A percentile compares a stretch with the other conserved stretches of the same genome.
phyloP scores from a whole-genome alignment of 2,113 vertebrate species.

The Lethenteron camtschaticum region DNA sequence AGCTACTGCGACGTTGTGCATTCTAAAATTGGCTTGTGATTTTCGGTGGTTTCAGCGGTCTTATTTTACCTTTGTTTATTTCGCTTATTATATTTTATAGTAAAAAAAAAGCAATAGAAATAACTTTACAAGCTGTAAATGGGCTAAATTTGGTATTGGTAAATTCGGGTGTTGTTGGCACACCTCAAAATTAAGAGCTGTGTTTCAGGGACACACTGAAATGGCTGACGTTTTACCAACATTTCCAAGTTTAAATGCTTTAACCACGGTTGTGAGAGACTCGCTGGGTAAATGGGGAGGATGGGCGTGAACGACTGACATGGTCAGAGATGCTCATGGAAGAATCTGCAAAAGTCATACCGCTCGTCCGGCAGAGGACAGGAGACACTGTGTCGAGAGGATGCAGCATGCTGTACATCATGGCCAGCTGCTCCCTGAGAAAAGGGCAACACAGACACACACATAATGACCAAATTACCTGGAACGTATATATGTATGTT shows the following conservation, averaged over 20 bases:
- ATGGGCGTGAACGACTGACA: neutral
- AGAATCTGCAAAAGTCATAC: conserved; percentile 20
- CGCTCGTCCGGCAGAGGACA: conserved; percentile 53
- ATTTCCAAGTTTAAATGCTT: neutral
- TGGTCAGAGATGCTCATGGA: neutral
- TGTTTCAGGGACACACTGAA: neutral
- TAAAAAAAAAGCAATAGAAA: too few relatives aligned
- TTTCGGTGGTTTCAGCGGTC: too few relatives aligned
- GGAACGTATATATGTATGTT: too few relatives aligned
- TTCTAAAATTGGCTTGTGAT: too few relatives aligned
- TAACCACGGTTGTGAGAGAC: neutral
- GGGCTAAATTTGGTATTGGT: too few relatives aligned
- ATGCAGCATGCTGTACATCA: conserved; percentile 86
- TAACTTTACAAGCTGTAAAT: too few relatives aligned
- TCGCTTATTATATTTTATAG: too few relatives aligned
- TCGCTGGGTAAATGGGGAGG: neutral
- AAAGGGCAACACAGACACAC: conserved; percentile 6
- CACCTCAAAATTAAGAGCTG: neutral
- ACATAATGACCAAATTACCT: neutral
- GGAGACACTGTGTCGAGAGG: conserved; percentile 84
- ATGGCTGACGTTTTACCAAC: neutral
- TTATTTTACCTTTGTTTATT: too few relatives aligned
- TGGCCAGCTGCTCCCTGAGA: conserved; percentile 65
- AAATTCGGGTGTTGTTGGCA: too few relatives aligned
- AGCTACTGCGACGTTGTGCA: too few relatives aligned